These are phyloP conservation scores for Chlamydotis undulata DNA, from an alignment of 2,113 vertebrate species.

Conservation along the genomic window DNA sequence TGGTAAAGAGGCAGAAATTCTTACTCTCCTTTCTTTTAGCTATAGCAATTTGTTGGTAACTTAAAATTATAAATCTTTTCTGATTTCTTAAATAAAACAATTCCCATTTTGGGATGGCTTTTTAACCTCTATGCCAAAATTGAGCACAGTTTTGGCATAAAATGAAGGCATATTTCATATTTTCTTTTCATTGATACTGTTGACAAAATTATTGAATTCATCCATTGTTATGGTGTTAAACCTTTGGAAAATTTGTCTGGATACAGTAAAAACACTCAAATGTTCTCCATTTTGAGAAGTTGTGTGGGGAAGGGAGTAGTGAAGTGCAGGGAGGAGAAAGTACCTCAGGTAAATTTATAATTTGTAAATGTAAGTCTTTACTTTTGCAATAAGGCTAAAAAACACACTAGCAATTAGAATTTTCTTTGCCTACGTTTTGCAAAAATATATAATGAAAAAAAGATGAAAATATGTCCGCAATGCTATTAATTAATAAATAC, in stretches of 20 bases:
- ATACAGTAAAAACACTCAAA: background rate
- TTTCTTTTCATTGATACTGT: background rate
- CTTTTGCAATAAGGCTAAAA: background rate
- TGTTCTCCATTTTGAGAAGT: background rate
- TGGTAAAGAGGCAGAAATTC: background rate
- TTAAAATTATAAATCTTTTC: background rate
- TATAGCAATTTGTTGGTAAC: background rate
- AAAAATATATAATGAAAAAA: background rate
- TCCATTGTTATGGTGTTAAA: background rate
- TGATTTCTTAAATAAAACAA: background rate
- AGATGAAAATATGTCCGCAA: background rate
- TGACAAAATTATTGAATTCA: background rate
- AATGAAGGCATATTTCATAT: background rate
- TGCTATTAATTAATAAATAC: background rate
- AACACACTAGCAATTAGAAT: background rate
- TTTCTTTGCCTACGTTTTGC: background rate
- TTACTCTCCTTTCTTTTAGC: background rate
- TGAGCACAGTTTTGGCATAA: background rate
- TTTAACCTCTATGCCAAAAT: background rate
- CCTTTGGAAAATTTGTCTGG: background rate
- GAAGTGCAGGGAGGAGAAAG: background rate
- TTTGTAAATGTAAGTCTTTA: background rate
- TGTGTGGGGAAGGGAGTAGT: rapidly evolving
- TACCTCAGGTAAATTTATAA: background rate
- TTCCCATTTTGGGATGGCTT: background rate